phyloP scores from a whole-genome alignment of 2,113 vertebrate species.

The Naja naja region DNA sequence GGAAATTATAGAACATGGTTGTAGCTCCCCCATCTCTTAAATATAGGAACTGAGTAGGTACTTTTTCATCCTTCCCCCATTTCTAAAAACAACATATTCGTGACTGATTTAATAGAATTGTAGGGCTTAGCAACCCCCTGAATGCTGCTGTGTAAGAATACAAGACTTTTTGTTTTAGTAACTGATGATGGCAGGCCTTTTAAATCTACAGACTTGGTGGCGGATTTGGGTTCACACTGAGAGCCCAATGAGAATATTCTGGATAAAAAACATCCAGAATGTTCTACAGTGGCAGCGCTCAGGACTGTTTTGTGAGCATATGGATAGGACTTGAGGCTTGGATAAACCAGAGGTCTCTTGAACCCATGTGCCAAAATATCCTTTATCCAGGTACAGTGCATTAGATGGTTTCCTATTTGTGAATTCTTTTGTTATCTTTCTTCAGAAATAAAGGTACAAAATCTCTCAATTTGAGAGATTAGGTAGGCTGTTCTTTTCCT shows the following conservation, averaged over 20 bases:
- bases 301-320: not conserved
- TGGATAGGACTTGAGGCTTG: not conserved
- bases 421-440: not conserved
- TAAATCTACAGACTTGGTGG: conserved; percentile 22
- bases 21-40: not conserved
- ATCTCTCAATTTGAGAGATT: not conserved
- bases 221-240: conserved; percentile 12
- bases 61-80: not conserved
- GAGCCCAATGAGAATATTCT: not conserved
- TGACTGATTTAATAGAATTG: conserved; percentile 32
- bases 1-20: conserved; percentile 2
- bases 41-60: not conserved
- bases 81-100: not conserved
- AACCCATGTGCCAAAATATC: not conserved
- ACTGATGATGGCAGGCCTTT: not conserved
- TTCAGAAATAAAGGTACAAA: not conserved
- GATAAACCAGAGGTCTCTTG: not conserved
- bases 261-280: not conserved
- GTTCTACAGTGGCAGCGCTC: not conserved
- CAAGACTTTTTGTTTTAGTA: conserved; percentile 24
- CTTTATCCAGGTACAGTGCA: not conserved
- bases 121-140: conserved; percentile 10
- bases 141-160: conserved; percentile 18
- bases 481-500: too few relatives aligned
- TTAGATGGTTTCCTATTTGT: not conserved